phyloP scores from a whole-genome alignment of 1,140 invertebrate species.

The Neodiprion fabricii region DNA sequence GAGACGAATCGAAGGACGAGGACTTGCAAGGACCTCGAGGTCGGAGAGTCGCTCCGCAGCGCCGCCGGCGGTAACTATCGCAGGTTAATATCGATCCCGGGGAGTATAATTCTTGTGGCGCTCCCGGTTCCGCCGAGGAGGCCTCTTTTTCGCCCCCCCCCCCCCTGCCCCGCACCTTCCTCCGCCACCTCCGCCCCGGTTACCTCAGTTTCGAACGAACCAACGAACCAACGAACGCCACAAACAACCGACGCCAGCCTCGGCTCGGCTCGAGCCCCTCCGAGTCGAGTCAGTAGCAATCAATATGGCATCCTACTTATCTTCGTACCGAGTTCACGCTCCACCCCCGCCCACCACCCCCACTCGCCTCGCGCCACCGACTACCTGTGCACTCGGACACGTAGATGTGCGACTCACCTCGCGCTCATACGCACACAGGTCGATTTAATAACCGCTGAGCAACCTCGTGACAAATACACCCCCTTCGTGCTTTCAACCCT shows the following conservation, averaged over 20 bases:
- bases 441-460: too few species aligned
- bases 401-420: background rate
- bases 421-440: too few species aligned
- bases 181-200: conserved; percentile 25
- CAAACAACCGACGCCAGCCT: conserved; percentile 9
- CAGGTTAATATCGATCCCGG: conserved; percentile 59
- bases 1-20: too few species aligned
- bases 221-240: background rate
- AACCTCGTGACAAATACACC: too few species aligned
- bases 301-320: conserved; percentile 60
- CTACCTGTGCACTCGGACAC: background rate
- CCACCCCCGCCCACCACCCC: conserved; percentile 29
- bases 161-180: conserved; percentile 7
- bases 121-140: conserved; percentile 27
- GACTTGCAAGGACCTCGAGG: conserved; percentile 12
- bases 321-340: conserved; percentile 42
- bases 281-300: conserved; percentile 51
- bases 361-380: conserved; percentile 20
- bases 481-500: too few species aligned
- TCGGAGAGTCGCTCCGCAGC: conserved; percentile 16
- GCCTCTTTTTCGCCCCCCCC: conserved; percentile 27
- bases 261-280: background rate
- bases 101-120: conserved; percentile 48
- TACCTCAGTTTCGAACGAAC: conserved; percentile 50
- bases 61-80: conserved; percentile 44